Evolutionary conservation across 2,113 vertebrate species (phyloP).

Genomic region (Myiopsitta monachus): DNA sequence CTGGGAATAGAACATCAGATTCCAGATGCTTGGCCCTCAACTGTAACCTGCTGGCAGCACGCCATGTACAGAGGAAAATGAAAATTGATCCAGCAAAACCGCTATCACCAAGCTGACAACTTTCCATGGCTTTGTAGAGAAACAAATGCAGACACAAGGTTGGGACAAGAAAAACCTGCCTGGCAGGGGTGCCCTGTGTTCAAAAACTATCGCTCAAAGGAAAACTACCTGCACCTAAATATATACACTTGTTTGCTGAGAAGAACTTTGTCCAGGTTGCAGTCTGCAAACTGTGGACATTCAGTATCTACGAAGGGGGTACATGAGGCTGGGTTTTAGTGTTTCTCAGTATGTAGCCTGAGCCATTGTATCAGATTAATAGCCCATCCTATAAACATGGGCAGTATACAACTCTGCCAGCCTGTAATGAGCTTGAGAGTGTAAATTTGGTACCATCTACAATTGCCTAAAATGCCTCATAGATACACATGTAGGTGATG

Average conservation of each 20-base stretch:
- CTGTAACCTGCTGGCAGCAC: neutral
- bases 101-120: neutral
- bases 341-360: neutral
- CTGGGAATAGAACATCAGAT: neutral
- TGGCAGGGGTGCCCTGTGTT: neutral
- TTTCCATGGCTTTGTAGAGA: neutral
- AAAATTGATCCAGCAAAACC: neutral
- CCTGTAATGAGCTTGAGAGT: neutral
- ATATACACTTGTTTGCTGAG: neutral
- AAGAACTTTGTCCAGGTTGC: neutral
- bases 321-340: accelerated
- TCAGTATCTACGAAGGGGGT: neutral
- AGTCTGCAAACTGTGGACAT: neutral
- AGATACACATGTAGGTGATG: accelerated
- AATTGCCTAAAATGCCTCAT: neutral
- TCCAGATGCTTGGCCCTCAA: neutral
- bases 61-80: neutral
- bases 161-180: neutral
- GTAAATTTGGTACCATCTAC: neutral
- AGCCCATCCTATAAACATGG: accelerated
- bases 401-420: neutral
- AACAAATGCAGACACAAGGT: neutral
- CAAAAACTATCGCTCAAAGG: neutral
- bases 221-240: neutral
- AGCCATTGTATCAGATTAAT: neutral